Evolutionary conservation across 2,797 vertebrate genomes (phyloP).

Genomic region (Iguana delicatissima): DNA sequence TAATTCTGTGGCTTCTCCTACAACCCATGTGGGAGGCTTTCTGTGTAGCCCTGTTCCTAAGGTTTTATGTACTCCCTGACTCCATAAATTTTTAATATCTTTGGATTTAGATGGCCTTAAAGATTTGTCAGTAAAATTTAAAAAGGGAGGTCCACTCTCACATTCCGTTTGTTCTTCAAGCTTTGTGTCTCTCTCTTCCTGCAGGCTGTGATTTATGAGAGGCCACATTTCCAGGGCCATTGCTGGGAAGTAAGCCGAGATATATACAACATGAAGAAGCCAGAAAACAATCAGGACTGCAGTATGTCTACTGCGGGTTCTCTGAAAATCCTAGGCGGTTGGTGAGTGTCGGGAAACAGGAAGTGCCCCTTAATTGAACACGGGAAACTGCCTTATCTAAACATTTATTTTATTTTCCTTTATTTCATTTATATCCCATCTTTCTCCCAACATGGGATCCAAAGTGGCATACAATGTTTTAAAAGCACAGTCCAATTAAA

Average conservation of each 20-base stretch:
- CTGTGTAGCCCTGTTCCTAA: background rate
- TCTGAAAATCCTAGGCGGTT: constrained; percentile 89
- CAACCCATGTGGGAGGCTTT: background rate
- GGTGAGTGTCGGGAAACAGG: constrained; percentile 82
- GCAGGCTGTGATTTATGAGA: constrained; percentile 90
- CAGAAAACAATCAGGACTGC: constrained; percentile 73
- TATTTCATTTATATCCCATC: background rate
- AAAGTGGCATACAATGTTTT: background rate
- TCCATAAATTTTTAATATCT: background rate
- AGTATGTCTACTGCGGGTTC: constrained; percentile 85
- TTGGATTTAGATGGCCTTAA: background rate
- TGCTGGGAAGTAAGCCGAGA: constrained; percentile 85
- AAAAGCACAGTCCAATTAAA: background rate
- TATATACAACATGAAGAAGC: constrained; percentile 85
- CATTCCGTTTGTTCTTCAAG: background rate
- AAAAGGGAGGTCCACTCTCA: background rate
- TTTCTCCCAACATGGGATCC: background rate
- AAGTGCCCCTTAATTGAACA: background rate
- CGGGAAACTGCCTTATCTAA: background rate
- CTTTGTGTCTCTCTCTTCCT: background rate
- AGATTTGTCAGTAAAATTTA: too few relatives aligned
- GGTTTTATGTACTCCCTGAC: background rate
- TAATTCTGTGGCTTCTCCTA: background rate
- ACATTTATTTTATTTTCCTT: too few relatives aligned
- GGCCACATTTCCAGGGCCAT: constrained; percentile 85